Percentiles rank a stretch among this genome's conserved stretches.
Conservation (phyloP, 1,140 invertebrate genomes). For the Forficula auricularia region DNA sequence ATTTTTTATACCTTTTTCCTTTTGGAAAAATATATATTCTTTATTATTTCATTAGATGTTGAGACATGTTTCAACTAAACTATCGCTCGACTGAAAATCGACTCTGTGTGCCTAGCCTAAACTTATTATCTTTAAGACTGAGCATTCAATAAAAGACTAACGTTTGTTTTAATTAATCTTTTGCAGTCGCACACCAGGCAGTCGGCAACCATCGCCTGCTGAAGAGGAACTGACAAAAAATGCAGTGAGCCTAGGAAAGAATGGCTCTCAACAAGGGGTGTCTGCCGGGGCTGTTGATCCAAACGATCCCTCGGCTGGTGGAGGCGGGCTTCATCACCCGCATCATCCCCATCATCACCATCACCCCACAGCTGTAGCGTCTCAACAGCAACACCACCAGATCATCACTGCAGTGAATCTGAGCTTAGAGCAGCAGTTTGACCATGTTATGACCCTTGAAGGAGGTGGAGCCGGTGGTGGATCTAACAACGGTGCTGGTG, state of each 20-base stretch:
- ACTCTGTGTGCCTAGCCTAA: too few species aligned
- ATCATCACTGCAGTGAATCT: conserved; percentile 10
- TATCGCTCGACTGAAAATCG: too few species aligned
- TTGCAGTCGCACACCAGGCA: conserved; percentile 67
- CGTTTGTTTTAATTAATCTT: too few species aligned
- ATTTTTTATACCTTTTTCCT: too few species aligned
- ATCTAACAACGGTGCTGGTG: not conserved
- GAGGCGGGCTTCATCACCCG: conserved; percentile 20
- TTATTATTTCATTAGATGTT: too few species aligned
- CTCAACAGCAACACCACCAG: conserved; percentile 13
- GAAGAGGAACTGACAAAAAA: conserved; percentile 59
- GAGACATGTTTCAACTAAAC: too few species aligned
- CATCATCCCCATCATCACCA: conserved; percentile 31
- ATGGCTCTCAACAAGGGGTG: too few species aligned
- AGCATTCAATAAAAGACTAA: too few species aligned
- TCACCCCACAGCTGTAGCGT: conserved; percentile 28
- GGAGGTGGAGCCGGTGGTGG: conserved; percentile 2
- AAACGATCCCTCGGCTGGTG: not conserved
- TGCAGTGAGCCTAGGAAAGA: conserved; percentile 17
- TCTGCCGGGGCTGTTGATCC: conserved; percentile 17
- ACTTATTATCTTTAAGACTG: too few species aligned
- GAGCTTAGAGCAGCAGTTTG: conserved; percentile 12
- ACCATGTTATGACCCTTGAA: conserved; percentile 15
- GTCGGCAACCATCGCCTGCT: conserved; percentile 73
- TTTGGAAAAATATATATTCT: too few species aligned